Percentiles rank a stretch among this genome's conserved stretches.
These are phyloP conservation scores for Eupithecia insigniata DNA, from an alignment of 2,888 invertebrate genomes.

Conservation along the genomic window DNA sequence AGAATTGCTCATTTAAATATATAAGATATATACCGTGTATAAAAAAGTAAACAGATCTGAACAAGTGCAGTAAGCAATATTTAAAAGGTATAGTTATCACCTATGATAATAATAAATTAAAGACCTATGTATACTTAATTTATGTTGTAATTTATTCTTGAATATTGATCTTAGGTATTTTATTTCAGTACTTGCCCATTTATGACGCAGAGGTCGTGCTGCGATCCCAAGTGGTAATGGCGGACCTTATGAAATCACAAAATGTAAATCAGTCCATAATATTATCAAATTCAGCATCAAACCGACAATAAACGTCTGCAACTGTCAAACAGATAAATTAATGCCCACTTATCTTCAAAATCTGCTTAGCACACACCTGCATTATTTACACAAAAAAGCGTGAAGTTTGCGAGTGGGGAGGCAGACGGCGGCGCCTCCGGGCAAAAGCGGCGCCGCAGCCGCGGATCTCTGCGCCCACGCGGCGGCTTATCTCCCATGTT, in stretches of 20 bases:
- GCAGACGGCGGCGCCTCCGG: conserved; percentile 57
- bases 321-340: conserved; percentile 39
- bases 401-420: conserved; percentile 53
- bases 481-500: conserved; percentile 74
- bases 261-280: conserved; percentile 13
- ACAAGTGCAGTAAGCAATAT: too few relatives aligned
- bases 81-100: too few relatives aligned
- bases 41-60: too few relatives aligned
- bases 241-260: not conserved
- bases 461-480: conserved; percentile 74
- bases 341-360: conserved; percentile 45
- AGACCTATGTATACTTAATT: too few relatives aligned
- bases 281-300: conserved; percentile 19
- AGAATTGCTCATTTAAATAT: too few relatives aligned
- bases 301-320: conserved; percentile 32
- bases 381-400: conserved; percentile 57
- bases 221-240: not conserved
- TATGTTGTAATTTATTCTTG: too few relatives aligned
- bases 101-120: too few relatives aligned
- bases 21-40: too few relatives aligned
- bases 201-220: too few relatives aligned
- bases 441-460: conserved; percentile 56
- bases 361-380: conserved; percentile 54
- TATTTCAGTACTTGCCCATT: too few relatives aligned
- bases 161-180: too few relatives aligned